Base-by-base conservation (phyloP, 2,888 invertebrate species). In the Stenodera caucasica region DNA sequence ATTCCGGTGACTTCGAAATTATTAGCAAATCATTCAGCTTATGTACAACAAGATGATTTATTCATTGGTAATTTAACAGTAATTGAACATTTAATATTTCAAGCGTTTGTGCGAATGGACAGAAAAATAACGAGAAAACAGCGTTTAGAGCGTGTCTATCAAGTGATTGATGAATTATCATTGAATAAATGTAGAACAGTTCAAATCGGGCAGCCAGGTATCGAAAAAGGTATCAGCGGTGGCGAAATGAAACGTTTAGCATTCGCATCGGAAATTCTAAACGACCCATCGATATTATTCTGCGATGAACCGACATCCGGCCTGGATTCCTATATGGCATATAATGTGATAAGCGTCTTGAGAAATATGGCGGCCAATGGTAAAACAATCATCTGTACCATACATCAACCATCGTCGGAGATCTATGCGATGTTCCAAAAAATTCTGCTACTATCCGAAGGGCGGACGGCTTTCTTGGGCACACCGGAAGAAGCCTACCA, bases 301-400 rank as follows among this genome's bases (percentile, higher is more conserved):
- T 95, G 95, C 77, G 96, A 97, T 75, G 97, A 97, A 77, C 95
- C 95, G 0, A 96, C 96, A 0, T 94, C 94, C 0, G 95, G 96
- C 0, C 80, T 97, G 55, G 97, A 97, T 80, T 94, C 94, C 69
- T 96, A 87, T 79, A 93, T 90, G 75, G 95, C 97, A 0, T 88
- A 88, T 65, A 86, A 88, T 14, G 91, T 96, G 0, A 87, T 94
- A 9, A 85, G 87, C 64, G 87, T 89, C 0, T 81, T 92, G 30
- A 83, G 86, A 40, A 84, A 84, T 67, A 82, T 91, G 32, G 84
- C 90, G 9, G 79, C 80, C 49, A 83, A 86, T 32, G 91, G 91
- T 3, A 91, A 92, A 81, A 86, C 92, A 21, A 89, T 95, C 33
- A 84, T 96, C 55, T 91, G 92, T 73, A 92, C 95, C 0, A 91